phyloP scores from a whole-genome alignment of 2,888 invertebrate species.

The Camponotus fellah region DNA sequence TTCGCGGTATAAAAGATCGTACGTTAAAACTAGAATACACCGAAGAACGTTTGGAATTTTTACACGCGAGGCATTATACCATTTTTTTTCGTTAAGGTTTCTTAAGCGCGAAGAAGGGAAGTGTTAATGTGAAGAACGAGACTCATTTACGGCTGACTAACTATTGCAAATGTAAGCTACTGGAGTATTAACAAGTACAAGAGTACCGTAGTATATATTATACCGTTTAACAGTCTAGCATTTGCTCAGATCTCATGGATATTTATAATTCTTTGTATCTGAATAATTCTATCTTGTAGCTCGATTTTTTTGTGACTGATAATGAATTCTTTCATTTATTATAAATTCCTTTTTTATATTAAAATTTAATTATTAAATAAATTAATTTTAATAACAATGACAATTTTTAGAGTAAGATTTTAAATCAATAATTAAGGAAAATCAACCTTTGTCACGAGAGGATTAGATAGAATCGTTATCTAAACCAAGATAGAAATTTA shows the following conservation, averaged over 20 bases:
- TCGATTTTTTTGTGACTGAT: not conserved
- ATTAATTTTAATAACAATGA: not conserved
- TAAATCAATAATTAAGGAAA: not conserved
- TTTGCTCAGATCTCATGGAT: not conserved
- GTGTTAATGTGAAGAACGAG: constrained; percentile 26
- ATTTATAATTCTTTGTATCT: not conserved
- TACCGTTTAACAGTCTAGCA: not conserved
- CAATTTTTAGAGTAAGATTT: not conserved
- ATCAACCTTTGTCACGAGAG: not conserved
- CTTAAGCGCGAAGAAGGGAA: not conserved
- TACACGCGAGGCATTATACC: not conserved
- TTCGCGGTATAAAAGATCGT: not conserved
- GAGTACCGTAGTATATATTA: not conserved
- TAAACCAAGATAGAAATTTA: not conserved
- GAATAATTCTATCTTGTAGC: not conserved
- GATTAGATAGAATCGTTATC: not conserved
- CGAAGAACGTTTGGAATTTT: not conserved
- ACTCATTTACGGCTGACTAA: constrained; percentile 24
- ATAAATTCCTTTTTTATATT: not conserved
- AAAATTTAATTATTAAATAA: not conserved
- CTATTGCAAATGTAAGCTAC: constrained; percentile 20
- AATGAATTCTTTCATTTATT: not conserved
- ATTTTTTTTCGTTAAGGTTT: not conserved
- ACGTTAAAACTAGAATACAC: not conserved
- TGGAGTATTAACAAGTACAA: constrained; percentile 12